phyloP scores from a whole-genome alignment of 2,888 invertebrate species.

The Drosophila tripunctata region DNA sequence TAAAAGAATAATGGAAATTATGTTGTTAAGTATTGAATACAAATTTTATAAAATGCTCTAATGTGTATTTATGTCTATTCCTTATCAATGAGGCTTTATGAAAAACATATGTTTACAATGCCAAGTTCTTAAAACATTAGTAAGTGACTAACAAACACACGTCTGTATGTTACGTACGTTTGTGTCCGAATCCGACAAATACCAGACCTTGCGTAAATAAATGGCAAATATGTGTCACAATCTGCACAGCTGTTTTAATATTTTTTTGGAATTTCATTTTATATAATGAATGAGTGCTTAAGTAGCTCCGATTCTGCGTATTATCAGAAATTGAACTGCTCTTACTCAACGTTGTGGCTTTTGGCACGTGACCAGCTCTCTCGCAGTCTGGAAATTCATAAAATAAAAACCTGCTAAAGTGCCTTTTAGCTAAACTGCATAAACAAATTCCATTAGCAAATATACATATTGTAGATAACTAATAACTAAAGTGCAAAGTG shows the following conservation, averaged over 20 bases:
- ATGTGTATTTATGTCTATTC: no score
- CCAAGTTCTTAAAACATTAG: no score
- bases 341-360: slow-evolving; percentile 2
- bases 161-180: background rate
- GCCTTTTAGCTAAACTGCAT: slow-evolving; percentile 1
- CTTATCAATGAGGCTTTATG: no score
- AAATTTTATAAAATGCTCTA: no score
- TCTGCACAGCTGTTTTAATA: slow-evolving; percentile 24
- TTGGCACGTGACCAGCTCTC: slow-evolving; percentile 8
- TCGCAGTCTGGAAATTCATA: background rate
- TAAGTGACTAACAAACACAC: no score
- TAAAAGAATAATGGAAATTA: no score
- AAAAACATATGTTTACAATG: no score
- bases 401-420: no score
- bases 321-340: slow-evolving; percentile 4
- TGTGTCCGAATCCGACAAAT: no score
- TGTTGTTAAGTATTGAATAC: no score
- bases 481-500: no score
- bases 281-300: background rate
- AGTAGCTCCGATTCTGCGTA: background rate
- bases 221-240: background rate
- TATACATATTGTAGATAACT: background rate
- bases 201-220: background rate
- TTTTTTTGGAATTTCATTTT: background rate
- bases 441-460: slow-evolving; percentile 5